phyloP scores from a whole-genome alignment of 1,140 invertebrate genomes.

The Ectropis grisescens region DNA sequence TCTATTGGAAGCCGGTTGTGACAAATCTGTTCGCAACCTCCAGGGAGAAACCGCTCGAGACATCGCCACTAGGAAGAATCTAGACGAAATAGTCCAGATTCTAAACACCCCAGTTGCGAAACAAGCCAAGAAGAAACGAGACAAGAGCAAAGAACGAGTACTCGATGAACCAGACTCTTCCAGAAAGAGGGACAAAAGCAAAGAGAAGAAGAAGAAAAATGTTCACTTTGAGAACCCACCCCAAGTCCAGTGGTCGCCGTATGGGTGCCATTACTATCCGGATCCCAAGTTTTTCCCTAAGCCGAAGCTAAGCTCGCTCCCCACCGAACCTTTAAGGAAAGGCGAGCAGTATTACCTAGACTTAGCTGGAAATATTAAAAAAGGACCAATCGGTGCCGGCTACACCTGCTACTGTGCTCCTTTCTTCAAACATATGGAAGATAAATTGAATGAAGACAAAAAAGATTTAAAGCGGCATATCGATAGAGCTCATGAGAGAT shows the following conservation, averaged over 20 bases:
- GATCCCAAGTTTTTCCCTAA: constrained; percentile 86
- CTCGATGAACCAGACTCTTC: constrained; percentile 54
- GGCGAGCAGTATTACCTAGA: constrained; percentile 96
- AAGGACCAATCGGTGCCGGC: constrained; percentile 91
- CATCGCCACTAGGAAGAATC: constrained; percentile 89
- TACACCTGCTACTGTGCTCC: constrained; percentile 85
- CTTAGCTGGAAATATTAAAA: constrained; percentile 95
- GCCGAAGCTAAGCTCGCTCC: constrained; percentile 86
- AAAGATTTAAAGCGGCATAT: constrained; percentile 88
- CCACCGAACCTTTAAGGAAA: constrained; percentile 85
- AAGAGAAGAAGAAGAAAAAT: constrained; percentile 69
- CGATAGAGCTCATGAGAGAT: constrained; percentile 81
- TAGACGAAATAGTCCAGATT: constrained; percentile 85
- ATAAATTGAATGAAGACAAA: constrained; percentile 86
- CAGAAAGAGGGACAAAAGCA: constrained; percentile 53
- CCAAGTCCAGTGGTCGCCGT: constrained; percentile 82
- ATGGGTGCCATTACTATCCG: constrained; percentile 91
- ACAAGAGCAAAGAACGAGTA: constrained; percentile 59
- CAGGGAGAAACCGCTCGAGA: constrained; percentile 93
- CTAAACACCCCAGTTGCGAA: constrained; percentile 75
- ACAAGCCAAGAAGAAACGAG: constrained; percentile 59
- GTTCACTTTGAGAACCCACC: constrained; percentile 58
- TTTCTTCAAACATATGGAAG: constrained; percentile 89
- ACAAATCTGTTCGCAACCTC: constrained; percentile 86
- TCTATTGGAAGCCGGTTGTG: constrained; percentile 88